These are phyloP conservation scores for Acropora tenuis DNA, from an alignment of 64 coral and sea anemone species.

Conservation along the genomic window DNA sequence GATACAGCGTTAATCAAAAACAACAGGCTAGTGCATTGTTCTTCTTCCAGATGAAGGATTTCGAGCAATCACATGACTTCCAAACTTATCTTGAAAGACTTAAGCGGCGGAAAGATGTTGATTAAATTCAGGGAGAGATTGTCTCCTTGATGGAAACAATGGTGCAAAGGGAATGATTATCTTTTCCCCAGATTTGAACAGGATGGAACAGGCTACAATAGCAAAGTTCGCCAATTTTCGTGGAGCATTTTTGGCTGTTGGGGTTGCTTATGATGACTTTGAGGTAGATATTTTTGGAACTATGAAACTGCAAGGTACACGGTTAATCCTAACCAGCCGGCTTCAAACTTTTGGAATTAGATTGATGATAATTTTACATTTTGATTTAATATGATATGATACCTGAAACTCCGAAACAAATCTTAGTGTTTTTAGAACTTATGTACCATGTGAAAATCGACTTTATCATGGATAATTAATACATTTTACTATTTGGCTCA, in stretches of 20 bases:
- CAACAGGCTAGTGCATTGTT: too few species aligned
- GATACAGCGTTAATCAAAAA: too few species aligned
- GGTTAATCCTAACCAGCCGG: too few species aligned
- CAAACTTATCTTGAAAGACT: not conserved
- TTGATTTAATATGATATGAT: too few species aligned
- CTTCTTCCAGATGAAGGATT: not conserved
- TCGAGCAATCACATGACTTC: slow-evolving; percentile 18
- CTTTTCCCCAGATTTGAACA: not conserved
- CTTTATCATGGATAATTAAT: too few species aligned
- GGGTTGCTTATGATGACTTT: not conserved
- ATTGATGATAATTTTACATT: too few species aligned
- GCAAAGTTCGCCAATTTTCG: slow-evolving; percentile 3
- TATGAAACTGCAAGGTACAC: not conserved
- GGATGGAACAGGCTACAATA: not conserved
- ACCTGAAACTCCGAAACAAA: too few species aligned
- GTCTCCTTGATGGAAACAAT: not conserved
- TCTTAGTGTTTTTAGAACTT: too few species aligned
- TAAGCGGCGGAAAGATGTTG: not conserved
- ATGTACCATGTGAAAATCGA: too few species aligned
- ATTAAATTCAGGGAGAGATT: not conserved
- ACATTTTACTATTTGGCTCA: too few species aligned
- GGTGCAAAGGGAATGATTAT: not conserved
- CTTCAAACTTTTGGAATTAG: too few species aligned
- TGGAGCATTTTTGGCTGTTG: slow-evolving; percentile 18
- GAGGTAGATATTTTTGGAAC: not conserved